These are phyloP conservation scores for Zosterops japonicus DNA, from an alignment of 2,113 vertebrate species.

Conservation along the genomic window DNA sequence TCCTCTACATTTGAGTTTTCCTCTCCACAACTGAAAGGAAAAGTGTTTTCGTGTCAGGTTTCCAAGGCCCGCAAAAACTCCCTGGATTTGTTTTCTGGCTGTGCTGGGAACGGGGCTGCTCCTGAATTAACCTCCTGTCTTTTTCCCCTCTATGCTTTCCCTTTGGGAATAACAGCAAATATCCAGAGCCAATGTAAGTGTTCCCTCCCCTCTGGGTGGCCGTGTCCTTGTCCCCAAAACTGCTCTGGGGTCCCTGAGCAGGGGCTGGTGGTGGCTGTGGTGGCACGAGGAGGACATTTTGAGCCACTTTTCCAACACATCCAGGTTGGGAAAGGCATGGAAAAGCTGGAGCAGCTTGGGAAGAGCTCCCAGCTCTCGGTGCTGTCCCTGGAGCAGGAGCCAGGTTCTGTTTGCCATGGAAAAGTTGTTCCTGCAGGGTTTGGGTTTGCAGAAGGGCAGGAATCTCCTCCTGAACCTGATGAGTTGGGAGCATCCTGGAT, in stretches of 20 bases:
- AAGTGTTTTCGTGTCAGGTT: rapidly evolving
- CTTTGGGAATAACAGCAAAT: conserved; percentile 91
- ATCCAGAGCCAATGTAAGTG: conserved; percentile 95
- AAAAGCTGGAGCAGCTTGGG: not conserved
- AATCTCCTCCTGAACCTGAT: not conserved
- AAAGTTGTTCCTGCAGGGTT: not conserved
- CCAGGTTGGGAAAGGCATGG: not conserved
- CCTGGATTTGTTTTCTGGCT: rapidly evolving
- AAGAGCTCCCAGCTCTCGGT: not conserved
- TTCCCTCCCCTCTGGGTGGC: not conserved
- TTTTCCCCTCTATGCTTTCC: conserved; percentile 56
- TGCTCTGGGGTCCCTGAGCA: not conserved
- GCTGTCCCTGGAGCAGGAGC: not conserved
- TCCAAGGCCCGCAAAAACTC: not conserved
- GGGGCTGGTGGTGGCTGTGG: not conserved
- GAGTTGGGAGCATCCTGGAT: not conserved
- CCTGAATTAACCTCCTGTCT: conserved; percentile 48
- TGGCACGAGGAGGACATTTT: not conserved
- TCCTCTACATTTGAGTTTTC: not conserved
- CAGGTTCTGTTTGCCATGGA: rapidly evolving
- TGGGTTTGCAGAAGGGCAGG: not conserved
- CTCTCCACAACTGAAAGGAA: not conserved
- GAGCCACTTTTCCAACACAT: rapidly evolving
- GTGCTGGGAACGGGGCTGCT: rapidly evolving
- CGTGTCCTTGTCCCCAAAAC: not conserved